These are phyloP conservation scores for Priocnemis perturbator DNA, from an alignment of 2,888 invertebrate species.

Conservation along the genomic window DNA sequence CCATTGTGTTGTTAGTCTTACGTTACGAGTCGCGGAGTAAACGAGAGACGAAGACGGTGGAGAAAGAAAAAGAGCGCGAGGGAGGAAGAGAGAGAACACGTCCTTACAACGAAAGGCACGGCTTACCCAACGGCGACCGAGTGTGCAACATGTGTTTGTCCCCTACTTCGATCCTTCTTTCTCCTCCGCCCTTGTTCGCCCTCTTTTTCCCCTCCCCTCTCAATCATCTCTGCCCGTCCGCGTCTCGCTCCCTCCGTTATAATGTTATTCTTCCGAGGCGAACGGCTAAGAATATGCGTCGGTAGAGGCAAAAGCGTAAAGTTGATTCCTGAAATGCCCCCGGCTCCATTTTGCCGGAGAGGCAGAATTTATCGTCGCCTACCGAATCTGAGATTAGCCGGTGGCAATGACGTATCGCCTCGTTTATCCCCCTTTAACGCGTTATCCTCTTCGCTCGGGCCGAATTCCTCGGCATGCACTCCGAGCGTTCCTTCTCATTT, in stretches of 20 bases:
- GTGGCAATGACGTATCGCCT: constrained; percentile 1
- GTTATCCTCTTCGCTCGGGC: no score
- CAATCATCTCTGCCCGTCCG: constrained; percentile 27
- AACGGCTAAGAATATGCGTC: constrained; percentile 51
- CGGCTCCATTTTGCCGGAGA: constrained; percentile 59
- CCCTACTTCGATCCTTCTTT: constrained; percentile 49
- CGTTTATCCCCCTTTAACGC: no score
- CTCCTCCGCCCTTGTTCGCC: constrained; percentile 37
- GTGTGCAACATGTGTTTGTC: constrained; percentile 74
- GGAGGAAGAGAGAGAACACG: constrained; percentile 34
- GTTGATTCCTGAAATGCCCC: constrained; percentile 13
- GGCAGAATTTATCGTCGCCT: constrained; percentile 57
- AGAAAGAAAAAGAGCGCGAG: constrained; percentile 20
- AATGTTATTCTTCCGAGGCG: constrained; percentile 62
- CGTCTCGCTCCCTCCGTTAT: constrained; percentile 39
- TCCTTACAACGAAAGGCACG: constrained; percentile 52
- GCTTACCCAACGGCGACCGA: constrained; percentile 54
- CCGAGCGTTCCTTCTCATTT: neutral
- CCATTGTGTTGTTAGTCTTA: constrained; percentile 75
- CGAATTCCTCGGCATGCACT: neutral
- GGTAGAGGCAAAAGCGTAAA: constrained; percentile 34
- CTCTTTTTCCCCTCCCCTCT: constrained; percentile 30
- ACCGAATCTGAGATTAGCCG: constrained; percentile 10
- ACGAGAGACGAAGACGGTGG: constrained; percentile 29
- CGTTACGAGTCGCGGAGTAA: constrained; percentile 65